A percentile compares a stretch with the other conserved stretches of the same genome.
phyloP scores from a whole-genome alignment of 2,797 vertebrate species.

The Hephaestus fuliginosus region DNA sequence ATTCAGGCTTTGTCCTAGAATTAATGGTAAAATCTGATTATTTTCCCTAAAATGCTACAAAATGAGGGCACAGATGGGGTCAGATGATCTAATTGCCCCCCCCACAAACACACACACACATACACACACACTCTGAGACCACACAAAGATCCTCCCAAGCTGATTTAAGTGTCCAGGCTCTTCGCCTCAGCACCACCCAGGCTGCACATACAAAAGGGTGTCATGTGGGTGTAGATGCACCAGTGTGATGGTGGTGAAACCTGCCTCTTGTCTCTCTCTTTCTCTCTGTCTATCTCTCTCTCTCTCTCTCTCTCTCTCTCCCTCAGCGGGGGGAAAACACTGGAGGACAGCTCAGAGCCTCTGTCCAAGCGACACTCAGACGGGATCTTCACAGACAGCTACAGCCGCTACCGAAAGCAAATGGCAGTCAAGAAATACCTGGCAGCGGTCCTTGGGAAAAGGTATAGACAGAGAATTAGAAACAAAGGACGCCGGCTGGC shows the following conservation, averaged over 20 bases:
- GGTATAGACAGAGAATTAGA: constrained; percentile 99
- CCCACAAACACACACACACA: no score
- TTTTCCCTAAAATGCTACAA: neutral
- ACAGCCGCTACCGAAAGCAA: constrained; percentile 99
- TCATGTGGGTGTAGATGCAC: constrained; percentile 25
- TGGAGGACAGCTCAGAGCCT: constrained; percentile 91
- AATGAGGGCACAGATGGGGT: constrained; percentile 7
- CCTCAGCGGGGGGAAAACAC: constrained; percentile 79
- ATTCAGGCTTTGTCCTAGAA: neutral
- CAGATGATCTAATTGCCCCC: no score
- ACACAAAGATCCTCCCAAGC: neutral
- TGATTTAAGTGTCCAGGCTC: constrained; percentile 9
- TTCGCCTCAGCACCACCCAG: constrained; percentile 25
- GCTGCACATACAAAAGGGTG: constrained; percentile 19
- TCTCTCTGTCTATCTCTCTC: constrained; percentile 25
- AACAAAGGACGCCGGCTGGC: constrained; percentile 98
- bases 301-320: constrained; percentile 35
- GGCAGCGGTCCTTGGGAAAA: constrained; percentile 98
- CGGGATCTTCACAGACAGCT: constrained; percentile 99
- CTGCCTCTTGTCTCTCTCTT: constrained; percentile 32
- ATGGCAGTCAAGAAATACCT: constrained; percentile 99
- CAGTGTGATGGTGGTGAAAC: constrained; percentile 36
- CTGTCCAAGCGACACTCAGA: constrained; percentile 98
- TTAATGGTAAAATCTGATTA: constrained; percentile 2
- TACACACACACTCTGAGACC: neutral